A percentile compares a stretch with the other conserved stretches of the same genome.
Evolutionary conservation across 2,888 invertebrate species (phyloP).

Genomic region (Drosophila subsilvestris): DNA sequence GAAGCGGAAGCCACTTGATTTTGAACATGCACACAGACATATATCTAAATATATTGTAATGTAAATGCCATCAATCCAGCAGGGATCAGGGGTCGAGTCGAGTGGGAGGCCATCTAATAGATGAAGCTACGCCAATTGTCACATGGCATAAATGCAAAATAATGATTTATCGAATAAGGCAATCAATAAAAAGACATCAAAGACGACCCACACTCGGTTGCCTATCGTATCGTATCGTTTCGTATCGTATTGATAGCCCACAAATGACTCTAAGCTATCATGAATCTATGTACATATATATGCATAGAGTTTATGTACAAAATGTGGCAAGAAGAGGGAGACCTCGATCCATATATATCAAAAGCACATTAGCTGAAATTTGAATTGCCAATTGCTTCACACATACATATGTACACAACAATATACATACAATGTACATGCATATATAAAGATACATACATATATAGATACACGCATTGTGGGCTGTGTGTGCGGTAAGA

Average conservation of each 20-base stretch:
- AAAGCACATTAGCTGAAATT: conserved; percentile 69
- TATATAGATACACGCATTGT: not conserved
- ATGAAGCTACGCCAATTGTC: conserved; percentile 24
- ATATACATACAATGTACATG: not conserved
- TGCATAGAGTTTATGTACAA: not conserved
- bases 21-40: conserved; percentile 2
- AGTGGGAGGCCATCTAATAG: not conserved
- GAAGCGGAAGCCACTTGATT: conserved; percentile 35
- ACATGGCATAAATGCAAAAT: conserved; percentile 42
- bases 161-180: conserved; percentile 38
- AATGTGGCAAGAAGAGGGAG: conserved; percentile 26
- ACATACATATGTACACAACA: too few relatives aligned
- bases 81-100: conserved; percentile 1
- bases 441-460: not conserved
- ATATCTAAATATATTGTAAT: conserved; percentile 10
- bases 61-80: conserved; percentile 32
- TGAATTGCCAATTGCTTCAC: conserved; percentile 64
- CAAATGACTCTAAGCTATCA: conserved; percentile 50
- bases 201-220: conserved; percentile 46
- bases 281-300: conserved; percentile 13
- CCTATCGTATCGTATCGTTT: too few relatives aligned
- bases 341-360: conserved; percentile 65
- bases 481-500: conserved; percentile 17
- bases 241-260: conserved; percentile 55
- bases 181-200: conserved; percentile 66